Evolutionary conservation across 1,140 invertebrate genomes (phyloP), one percentile per base, ranked within the genome.

Genomic region (Bombus sylvicola): DNA sequence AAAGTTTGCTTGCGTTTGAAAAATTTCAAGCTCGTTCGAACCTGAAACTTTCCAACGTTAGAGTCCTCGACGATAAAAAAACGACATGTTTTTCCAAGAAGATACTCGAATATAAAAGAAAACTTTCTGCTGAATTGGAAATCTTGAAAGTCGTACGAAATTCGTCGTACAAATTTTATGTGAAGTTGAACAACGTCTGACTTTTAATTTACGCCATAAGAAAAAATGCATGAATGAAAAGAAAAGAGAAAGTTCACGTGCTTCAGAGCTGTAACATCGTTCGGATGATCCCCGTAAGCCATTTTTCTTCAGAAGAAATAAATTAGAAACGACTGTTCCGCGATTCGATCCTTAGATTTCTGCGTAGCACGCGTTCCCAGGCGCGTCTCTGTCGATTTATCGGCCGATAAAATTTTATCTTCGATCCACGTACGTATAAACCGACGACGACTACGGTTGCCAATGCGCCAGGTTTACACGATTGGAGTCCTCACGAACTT

Each of bases 361-460:
- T 62, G 37, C 80, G 71, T 47, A 18, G 39, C 71, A 82, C 57
- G 69, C 69, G 59, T 82, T 82, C 39, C 18, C 47, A 22, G 18
- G 18, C 47, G 18, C 18, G 18, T 53, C 18, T 13, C 15, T 22
- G 53, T 31, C 80, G 80, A 82, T 82, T 82, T 74, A 82, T 74
- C 31, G 39, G n/a, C 39, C 39, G 80, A 82, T 82, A 82, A 82
- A 74, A 74, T 64, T 62, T 74, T 82, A 82, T 62, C 80, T n/a
- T 59, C 43, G 28, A 22, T n/a, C 79, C 78, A 53, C 9, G 28
- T n/a, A 37, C 78, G 47, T n/a, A 77, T 64, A 66, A 66, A 64
- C 62, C 47, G 28, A 64, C 3, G 12, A 59, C 57, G 9, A 59
- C 25, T 59, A 59, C 18, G 18, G 5, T 53, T 28, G 57, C 57